Evolutionary conservation across 2,113 vertebrate species (phyloP).

Genomic region (Rhizomys pruinosus): DNA sequence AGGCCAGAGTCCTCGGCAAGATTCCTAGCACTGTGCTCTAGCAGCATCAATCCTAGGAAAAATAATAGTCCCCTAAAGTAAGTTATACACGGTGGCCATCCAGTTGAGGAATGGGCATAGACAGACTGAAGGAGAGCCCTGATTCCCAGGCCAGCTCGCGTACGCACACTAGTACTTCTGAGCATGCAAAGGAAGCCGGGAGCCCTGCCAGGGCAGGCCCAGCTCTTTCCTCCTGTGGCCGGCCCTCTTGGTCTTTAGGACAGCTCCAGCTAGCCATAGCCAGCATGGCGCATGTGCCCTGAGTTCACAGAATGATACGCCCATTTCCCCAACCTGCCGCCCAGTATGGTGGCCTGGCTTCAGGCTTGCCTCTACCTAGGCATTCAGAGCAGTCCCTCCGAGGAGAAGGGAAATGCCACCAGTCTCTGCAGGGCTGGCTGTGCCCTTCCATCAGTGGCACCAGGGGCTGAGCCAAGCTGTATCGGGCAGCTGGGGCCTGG

Average conservation of each 20-base stretch:
- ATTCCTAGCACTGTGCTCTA: neutral
- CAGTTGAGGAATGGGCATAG: neutral
- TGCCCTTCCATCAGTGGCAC: neutral
- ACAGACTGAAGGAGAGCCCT: neutral
- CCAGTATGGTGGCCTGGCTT: neutral
- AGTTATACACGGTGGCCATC: neutral
- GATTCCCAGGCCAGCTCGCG: slow-evolving; percentile 38
- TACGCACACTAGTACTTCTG: neutral
- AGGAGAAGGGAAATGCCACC: slow-evolving; percentile 16
- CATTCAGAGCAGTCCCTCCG: neutral
- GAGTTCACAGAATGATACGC: neutral
- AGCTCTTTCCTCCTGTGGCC: neutral
- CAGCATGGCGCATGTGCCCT: neutral
- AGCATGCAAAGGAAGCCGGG: slow-evolving; percentile 31
- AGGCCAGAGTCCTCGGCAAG: neutral
- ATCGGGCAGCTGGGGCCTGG: slow-evolving; percentile 29
- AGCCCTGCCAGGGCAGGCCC: neutral
- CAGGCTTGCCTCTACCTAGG: neutral
- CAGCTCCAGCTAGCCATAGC: neutral
- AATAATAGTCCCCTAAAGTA: neutral
- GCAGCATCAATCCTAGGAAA: neutral
- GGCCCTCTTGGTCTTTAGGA: neutral
- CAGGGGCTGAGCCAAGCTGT: neutral
- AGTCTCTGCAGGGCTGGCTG: neutral
- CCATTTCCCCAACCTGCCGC: neutral